Percentiles rank a stretch among this genome's conserved stretches.
Conservation (phyloP, 2,797 vertebrate genomes). For the Myiothlypis chrysogaster region DNA sequence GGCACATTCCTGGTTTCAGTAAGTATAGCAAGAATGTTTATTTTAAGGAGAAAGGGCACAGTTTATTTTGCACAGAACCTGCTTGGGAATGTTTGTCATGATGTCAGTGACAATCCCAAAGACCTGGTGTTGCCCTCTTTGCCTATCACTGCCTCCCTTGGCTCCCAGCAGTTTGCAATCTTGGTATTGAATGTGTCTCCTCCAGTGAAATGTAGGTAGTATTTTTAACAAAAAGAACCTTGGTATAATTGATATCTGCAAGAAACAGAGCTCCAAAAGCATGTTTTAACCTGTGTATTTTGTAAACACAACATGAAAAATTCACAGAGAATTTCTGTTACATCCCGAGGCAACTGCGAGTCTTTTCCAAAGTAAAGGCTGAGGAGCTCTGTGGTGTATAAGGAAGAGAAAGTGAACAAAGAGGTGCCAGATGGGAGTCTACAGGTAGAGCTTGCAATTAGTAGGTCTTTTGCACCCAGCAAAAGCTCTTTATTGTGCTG, state of each 20-base stretch:
- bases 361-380: conserved; percentile 36
- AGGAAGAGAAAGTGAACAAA: conserved; percentile 55
- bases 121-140: conserved; percentile 14
- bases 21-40: conserved; percentile 51
- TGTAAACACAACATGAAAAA: conserved; percentile 69
- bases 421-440: conserved; percentile 25
- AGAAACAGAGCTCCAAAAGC: conserved; percentile 40
- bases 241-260: conserved; percentile 26
- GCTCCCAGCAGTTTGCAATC: conserved; percentile 25
- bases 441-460: not conserved
- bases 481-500: not conserved
- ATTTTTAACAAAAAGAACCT: conserved; percentile 49
- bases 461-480: not conserved
- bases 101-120: conserved; percentile 49
- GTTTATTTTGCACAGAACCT: conserved; percentile 53
- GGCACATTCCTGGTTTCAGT: conserved; percentile 60
- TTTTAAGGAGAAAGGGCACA: conserved; percentile 55
- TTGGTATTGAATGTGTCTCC: not conserved
- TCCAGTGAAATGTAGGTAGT: not conserved
- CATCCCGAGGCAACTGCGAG: conserved; percentile 38
- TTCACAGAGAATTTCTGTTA: conserved; percentile 64
- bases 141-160: not conserved
- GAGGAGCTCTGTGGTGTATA: not conserved
- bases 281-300: conserved; percentile 67
- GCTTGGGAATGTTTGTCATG: conserved; percentile 57